Evolutionary conservation across 2,888 invertebrate genomes (phyloP).

Genomic region (Drosophila monieri): DNA sequence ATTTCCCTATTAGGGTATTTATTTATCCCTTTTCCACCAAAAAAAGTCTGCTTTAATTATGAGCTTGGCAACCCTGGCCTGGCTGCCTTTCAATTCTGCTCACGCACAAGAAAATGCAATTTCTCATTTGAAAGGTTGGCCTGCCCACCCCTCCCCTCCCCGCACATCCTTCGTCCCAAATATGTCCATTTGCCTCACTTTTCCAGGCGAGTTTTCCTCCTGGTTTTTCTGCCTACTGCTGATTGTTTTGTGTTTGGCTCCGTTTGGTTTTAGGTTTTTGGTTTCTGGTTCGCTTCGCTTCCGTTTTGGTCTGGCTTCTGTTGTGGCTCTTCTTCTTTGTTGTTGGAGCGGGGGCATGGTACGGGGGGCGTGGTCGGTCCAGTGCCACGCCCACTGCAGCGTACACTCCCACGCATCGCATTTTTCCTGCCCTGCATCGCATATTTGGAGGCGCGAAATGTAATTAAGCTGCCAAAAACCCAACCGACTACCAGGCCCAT

Average conservation of each 20-base stretch:
- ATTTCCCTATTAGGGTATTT: neutral
- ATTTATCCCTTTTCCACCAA: neutral
- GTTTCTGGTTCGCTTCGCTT: constrained; percentile 7
- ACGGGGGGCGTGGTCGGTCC: neutral
- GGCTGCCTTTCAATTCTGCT: constrained; percentile 66
- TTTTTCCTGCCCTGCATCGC: constrained; percentile 49
- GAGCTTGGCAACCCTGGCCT: constrained; percentile 34
- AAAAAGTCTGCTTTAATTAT: constrained; percentile 25
- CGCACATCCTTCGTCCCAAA: neutral
- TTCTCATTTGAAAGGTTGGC: constrained; percentile 49
- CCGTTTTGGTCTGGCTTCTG: constrained; percentile 9
- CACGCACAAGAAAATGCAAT: constrained; percentile 46
- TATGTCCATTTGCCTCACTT: neutral
- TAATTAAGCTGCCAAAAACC: constrained; percentile 71
- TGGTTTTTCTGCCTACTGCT: constrained; percentile 20
- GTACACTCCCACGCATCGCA: constrained; percentile 18
- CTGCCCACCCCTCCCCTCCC: constrained; percentile 21
- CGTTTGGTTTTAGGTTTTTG: constrained; percentile 11
- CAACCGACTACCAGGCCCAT: constrained; percentile 31
- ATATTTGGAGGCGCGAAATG: constrained; percentile 77
- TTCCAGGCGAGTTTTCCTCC: neutral
- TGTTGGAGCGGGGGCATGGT: too few relatives aligned
- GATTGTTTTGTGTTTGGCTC: constrained; percentile 49
- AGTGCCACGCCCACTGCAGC: constrained; percentile 29
- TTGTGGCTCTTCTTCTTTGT: neutral